Percentiles rank a stretch among this genome's conserved stretches.
Evolutionary conservation across 2,797 vertebrate species (phyloP).

Genomic region (Ambastaia sidthimunki): DNA sequence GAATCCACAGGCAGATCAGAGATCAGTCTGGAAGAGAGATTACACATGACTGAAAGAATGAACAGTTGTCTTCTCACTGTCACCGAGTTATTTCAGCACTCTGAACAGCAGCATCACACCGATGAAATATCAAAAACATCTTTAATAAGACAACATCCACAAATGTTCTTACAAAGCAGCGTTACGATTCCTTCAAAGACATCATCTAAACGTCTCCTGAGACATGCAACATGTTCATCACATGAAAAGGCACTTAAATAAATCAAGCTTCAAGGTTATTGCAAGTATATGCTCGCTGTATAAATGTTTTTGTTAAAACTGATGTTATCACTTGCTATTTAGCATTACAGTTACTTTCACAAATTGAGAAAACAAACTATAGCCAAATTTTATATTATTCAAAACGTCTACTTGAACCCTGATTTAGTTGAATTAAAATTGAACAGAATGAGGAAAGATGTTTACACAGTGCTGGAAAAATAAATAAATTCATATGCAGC

Average conservation of each 20-base stretch:
- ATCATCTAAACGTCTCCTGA: constrained; percentile 32
- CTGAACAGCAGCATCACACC: constrained; percentile 17
- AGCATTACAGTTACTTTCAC: not conserved
- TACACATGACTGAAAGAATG: no score
- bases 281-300: constrained; percentile 12
- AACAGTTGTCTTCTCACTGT: not conserved
- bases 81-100: constrained; percentile 1
- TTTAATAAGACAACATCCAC: constrained; percentile 68
- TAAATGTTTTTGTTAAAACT: not conserved
- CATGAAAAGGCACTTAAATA: constrained; percentile 56
- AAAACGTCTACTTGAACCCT: not conserved
- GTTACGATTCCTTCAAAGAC: constrained; percentile 21
- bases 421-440: constrained; percentile 21
- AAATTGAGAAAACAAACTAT: no score
- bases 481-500: constrained; percentile 16
- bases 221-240: constrained; percentile 20
- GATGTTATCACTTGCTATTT: not conserved
- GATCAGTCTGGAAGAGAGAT: no score
- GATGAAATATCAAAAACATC: constrained; percentile 67
- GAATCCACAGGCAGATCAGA: no score
- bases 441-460: not conserved
- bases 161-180: constrained; percentile 35
- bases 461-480: not conserved
- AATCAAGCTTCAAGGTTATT: constrained; percentile 38
- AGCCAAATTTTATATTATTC: not conserved